Conservation (phyloP, 2,888 invertebrate species). For the Microctonus brassicae region DNA sequence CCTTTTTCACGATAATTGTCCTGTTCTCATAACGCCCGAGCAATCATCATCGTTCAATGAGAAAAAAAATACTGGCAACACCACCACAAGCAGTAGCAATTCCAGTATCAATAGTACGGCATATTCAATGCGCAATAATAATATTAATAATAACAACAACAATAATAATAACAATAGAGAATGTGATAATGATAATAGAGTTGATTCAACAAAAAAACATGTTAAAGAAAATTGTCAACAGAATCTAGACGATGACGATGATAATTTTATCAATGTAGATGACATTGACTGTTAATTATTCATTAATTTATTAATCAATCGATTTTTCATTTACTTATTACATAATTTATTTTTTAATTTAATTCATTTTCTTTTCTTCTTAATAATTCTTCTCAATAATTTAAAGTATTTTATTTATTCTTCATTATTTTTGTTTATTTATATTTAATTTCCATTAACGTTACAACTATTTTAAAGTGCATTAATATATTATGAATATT, state of each 20-base stretch:
- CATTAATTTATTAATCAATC: neutral
- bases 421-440: neutral
- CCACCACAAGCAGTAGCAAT: conserved; percentile 21
- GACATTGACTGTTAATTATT: conserved; percentile 12
- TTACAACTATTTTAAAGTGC: neutral
- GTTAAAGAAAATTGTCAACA: conserved; percentile 1
- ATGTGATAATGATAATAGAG: neutral
- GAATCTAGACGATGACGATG: conserved; percentile 23
- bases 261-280: conserved; percentile 20
- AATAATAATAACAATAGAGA: neutral
- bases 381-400: neutral
- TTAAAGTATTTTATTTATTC: neutral
- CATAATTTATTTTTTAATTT: conserved; percentile 9
- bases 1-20: conserved; percentile 39
- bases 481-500: neutral
- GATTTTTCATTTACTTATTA: neutral
- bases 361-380: neutral
- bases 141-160: no score
- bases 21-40: conserved; percentile 5
- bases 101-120: conserved; percentile 32
- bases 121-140: neutral
- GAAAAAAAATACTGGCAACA: conserved; percentile 10
- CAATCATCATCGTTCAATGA: conserved; percentile 10
- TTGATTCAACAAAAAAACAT: neutral
- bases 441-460: neutral